phyloP scores from a whole-genome alignment of 2,888 invertebrate genomes.

The Yponomeuta plumbellus region DNA sequence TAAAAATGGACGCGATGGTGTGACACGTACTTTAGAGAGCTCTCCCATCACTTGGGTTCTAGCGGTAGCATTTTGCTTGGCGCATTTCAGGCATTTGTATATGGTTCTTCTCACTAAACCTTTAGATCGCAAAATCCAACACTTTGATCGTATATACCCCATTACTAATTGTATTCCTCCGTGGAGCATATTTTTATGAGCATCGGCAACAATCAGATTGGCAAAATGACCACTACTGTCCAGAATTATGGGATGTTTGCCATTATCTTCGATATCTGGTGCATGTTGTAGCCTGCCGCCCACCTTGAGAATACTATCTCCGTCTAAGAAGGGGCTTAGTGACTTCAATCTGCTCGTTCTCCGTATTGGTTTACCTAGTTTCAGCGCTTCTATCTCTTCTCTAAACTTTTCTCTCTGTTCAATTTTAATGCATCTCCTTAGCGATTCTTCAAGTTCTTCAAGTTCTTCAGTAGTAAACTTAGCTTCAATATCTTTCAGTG shows the following conservation, averaged over 20 bases:
- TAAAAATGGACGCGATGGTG: conserved; percentile 15
- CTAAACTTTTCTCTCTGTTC: neutral
- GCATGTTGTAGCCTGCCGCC: conserved; percentile 10
- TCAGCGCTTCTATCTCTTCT: neutral
- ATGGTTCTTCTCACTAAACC: neutral
- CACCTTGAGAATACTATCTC: conserved; percentile 7
- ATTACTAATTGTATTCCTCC: conserved; percentile 8
- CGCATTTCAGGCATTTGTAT: conserved; percentile 20
- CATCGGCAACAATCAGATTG: neutral
- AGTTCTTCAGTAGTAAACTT: too few relatives aligned
- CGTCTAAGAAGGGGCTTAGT: conserved; percentile 13
- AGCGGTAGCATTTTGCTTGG: conserved; percentile 9
- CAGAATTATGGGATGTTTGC: conserved; percentile 10
- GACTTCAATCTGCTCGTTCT: neutral
- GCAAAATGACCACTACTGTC: neutral
- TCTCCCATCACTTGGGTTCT: conserved; percentile 22
- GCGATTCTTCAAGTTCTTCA: too few relatives aligned
- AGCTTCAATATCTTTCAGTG: neutral
- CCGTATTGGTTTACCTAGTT: neutral
- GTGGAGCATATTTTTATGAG: conserved; percentile 3
- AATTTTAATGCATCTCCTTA: too few relatives aligned
- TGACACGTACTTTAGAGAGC: conserved; percentile 20
- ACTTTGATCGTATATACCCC: neutral
- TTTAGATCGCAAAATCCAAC: neutral
- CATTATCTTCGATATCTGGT: neutral